Evolutionary conservation across 2,888 invertebrate species (phyloP).

Genomic region (Hyalella azteca): DNA sequence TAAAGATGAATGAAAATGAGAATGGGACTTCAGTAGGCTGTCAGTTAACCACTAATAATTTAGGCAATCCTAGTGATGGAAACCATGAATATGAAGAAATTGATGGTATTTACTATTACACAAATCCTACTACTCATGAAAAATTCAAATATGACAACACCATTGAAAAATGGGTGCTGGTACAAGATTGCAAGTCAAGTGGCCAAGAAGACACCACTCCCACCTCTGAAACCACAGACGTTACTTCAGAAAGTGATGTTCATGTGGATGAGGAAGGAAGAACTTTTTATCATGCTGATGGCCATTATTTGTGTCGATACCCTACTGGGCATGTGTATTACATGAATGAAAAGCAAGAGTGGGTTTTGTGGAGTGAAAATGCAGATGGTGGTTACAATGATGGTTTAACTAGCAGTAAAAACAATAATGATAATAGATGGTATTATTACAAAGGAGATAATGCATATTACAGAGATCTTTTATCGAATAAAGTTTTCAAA

Average conservation of each 20-base stretch:
- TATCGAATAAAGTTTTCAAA: conserved; percentile 48
- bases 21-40: too few species aligned
- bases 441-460: conserved; percentile 55
- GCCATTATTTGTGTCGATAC: conserved; percentile 50
- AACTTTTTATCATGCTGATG: conserved; percentile 53
- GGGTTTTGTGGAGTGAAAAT: conserved; percentile 49
- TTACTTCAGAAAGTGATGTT: conserved; percentile 9
- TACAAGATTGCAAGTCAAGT: background rate
- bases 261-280: conserved; percentile 53
- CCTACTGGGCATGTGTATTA: conserved; percentile 50
- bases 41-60: too few species aligned
- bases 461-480: conserved; percentile 52
- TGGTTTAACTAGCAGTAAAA: background rate
- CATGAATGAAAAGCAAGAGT: conserved; percentile 51
- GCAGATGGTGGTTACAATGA: background rate
- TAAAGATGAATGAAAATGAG: too few species aligned
- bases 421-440: conserved; percentile 44
- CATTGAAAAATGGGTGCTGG: conserved; percentile 42
- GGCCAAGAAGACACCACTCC: background rate
- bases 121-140: conserved; percentile 41
- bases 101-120: conserved; percentile 50
- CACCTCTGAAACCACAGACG: background rate
- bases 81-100: conserved; percentile 45
- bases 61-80: background rate
- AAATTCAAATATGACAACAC: conserved; percentile 43